Conservation (phyloP, 2,113 vertebrate genomes). For the Heteronetta atricapilla region DNA sequence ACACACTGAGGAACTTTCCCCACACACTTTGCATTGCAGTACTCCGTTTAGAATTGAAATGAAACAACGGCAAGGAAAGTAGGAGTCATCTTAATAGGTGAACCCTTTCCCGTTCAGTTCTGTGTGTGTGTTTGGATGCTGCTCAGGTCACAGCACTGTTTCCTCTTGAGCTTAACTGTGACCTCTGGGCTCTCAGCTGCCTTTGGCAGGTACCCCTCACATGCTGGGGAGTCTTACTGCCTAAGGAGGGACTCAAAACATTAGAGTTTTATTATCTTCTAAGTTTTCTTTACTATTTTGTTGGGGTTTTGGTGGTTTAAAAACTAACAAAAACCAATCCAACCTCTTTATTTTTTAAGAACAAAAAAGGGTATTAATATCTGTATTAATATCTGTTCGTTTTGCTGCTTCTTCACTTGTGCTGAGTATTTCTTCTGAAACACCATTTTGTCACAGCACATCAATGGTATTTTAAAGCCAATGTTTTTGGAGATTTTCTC, state of each 20-base stretch:
- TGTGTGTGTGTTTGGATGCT: fast-evolving
- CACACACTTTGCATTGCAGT: background rate
- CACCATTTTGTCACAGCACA: background rate
- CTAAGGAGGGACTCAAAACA: background rate
- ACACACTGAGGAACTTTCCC: background rate
- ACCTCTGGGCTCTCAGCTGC: background rate
- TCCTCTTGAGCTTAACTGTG: background rate
- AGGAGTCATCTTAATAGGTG: background rate
- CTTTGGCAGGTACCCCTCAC: background rate
- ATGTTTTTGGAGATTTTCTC: background rate
- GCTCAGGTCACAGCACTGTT: background rate
- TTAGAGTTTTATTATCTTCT: background rate
- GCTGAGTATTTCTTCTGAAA: background rate
- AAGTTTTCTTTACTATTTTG: background rate
- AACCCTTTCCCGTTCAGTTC: background rate
- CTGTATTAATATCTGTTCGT: background rate
- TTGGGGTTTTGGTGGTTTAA: background rate
- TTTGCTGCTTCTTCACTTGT: background rate
- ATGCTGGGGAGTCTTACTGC: background rate
- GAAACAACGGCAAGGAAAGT: background rate
- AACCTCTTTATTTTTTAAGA: background rate
- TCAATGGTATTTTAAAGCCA: background rate
- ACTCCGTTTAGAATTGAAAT: background rate
- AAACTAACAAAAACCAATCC: fast-evolving
- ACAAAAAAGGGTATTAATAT: background rate